phyloP scores from a whole-genome alignment of 2,113 vertebrate species.

The Podarcis raffonei region DNA sequence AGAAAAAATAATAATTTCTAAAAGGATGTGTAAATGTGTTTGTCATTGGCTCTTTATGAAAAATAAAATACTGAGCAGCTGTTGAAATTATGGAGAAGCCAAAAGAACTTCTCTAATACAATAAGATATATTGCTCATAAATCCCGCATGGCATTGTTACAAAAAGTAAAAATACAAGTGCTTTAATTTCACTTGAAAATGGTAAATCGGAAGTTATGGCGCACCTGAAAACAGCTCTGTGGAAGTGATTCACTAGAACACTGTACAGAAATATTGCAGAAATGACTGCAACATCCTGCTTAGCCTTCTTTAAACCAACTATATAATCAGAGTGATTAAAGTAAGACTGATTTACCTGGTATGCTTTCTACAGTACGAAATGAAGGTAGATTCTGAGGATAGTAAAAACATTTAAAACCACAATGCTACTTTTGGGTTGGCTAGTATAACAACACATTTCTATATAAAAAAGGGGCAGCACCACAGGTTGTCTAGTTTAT shows the following conservation, averaged over 20 bases:
- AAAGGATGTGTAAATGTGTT: constrained; percentile 59
- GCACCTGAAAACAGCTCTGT: constrained; percentile 79
- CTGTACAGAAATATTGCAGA: constrained; percentile 76
- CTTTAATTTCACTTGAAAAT: constrained; percentile 74
- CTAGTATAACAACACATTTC: constrained; percentile 64
- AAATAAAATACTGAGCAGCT: constrained; percentile 58
- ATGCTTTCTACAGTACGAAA: constrained; percentile 81
- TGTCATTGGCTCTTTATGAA: constrained; percentile 67
- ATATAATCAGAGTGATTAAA: constrained; percentile 53
- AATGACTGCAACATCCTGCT: constrained; percentile 63
- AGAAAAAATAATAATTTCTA: constrained; percentile 19
- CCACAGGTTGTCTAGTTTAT: constrained; percentile 73
- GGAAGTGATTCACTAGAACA: constrained; percentile 71
- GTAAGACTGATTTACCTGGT: constrained; percentile 77
- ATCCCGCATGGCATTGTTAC: constrained; percentile 76
- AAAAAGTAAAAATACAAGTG: constrained; percentile 82
- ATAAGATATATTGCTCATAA: constrained; percentile 81
- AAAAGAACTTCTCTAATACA: constrained; percentile 71
- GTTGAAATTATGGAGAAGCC: constrained; percentile 70
- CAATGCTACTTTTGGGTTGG: constrained; percentile 79
- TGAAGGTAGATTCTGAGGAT: constrained; percentile 82
- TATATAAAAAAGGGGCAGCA: constrained; percentile 75
- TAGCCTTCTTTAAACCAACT: constrained; percentile 52
- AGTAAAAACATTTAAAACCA: constrained; percentile 78
- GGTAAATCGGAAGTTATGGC: constrained; percentile 77